phyloP scores from a whole-genome alignment of 2,888 invertebrate genomes.

The Hofmannophila pseudospretella region DNA sequence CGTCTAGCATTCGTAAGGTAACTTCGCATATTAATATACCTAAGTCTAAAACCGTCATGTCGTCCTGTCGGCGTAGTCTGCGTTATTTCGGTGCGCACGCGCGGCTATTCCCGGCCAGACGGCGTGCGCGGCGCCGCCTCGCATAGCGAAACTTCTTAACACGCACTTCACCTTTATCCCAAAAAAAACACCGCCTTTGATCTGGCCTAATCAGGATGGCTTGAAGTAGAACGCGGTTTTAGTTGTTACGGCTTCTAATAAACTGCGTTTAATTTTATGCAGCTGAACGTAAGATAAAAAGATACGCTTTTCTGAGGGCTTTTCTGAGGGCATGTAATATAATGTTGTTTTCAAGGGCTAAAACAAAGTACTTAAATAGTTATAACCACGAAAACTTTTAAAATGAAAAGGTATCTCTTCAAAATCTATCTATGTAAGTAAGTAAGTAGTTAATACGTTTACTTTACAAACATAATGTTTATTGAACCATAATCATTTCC shows the following conservation, averaged over 20 bases:
- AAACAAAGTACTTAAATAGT: too few species aligned
- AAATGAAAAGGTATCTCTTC: too few species aligned
- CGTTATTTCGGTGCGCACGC: conserved; percentile 44
- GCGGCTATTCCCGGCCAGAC: conserved; percentile 46
- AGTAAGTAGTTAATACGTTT: too few species aligned
- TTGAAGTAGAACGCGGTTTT: neutral
- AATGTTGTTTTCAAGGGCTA: too few species aligned
- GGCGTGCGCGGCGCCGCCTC: conserved; percentile 32
- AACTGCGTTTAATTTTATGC: neutral
- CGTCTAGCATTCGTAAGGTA: conserved; percentile 31
- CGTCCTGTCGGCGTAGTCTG: conserved; percentile 43
- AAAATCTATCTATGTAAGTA: too few species aligned
- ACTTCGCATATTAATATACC: conserved; percentile 50
- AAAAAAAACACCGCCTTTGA: conserved; percentile 42
- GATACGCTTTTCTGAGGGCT: too few species aligned
- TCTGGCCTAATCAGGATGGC: conserved; percentile 17
- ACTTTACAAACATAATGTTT: too few species aligned
- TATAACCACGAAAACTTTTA: too few species aligned
- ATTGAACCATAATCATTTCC: too few species aligned
- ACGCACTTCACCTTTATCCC: conserved; percentile 47
- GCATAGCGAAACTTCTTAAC: conserved; percentile 32
- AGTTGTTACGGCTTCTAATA: neutral
- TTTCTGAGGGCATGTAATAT: too few species aligned
- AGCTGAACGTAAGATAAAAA: too few species aligned
- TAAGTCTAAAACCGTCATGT: conserved; percentile 42